Percentiles rank a stretch among this genome's conserved stretches.
Evolutionary conservation across 2,888 invertebrate species (phyloP).

Genomic region (Odontocerum albicorne): DNA sequence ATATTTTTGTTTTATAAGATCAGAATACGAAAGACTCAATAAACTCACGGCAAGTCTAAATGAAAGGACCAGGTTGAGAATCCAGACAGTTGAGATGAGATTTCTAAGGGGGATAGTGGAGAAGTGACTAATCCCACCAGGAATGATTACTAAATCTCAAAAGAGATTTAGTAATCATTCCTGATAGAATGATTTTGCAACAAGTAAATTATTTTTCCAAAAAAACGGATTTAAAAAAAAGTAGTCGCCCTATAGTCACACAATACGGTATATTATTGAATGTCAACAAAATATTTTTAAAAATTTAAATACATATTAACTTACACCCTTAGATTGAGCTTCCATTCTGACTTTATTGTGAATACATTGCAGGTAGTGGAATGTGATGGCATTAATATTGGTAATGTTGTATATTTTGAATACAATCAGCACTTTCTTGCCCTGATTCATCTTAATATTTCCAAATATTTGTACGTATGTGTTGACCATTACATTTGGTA

Average conservation of each 20-base stretch:
- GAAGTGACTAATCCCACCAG: too few species aligned
- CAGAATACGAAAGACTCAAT: too few species aligned
- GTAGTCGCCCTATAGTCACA: background rate
- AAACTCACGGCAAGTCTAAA: too few species aligned
- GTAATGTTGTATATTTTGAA: slow-evolving; percentile 54
- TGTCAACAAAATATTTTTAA: background rate
- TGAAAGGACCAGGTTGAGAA: too few species aligned
- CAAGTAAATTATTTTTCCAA: too few species aligned
- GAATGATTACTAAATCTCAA: too few species aligned
- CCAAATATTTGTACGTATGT: slow-evolving; percentile 55
- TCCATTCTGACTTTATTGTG: slow-evolving; percentile 56
- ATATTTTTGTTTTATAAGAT: too few species aligned
- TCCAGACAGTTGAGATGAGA: too few species aligned
- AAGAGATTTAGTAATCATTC: too few species aligned
- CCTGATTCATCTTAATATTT: slow-evolving; percentile 55
- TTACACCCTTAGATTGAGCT: slow-evolving; percentile 54
- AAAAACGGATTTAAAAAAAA: background rate
- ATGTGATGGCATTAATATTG: slow-evolving; percentile 55
- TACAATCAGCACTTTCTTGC: slow-evolving; percentile 54
- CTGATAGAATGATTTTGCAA: too few species aligned
- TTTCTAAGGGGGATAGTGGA: too few species aligned
- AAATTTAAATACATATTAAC: background rate
- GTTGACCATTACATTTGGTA: slow-evolving; percentile 55
- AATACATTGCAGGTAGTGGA: slow-evolving; percentile 55
- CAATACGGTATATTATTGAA: background rate